Evolutionary conservation across 2,888 invertebrate genomes (phyloP).

Genomic region (Mythimna albipuncta): DNA sequence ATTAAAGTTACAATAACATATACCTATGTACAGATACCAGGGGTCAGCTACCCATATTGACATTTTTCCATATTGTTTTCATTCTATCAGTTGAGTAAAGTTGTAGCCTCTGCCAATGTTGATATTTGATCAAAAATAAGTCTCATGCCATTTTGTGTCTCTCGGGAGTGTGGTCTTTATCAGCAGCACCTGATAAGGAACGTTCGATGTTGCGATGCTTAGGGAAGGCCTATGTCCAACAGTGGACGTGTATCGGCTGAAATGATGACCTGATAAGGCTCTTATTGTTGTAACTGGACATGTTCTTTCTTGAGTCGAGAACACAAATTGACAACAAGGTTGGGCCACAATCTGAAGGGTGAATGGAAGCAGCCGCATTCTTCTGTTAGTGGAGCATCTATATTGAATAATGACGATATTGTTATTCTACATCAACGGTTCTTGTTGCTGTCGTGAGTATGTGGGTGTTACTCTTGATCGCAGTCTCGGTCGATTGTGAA

Average conservation of each 20-base stretch:
- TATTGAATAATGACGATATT: not conserved
- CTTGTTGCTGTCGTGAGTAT: constrained; percentile 61
- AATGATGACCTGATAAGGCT: not conserved
- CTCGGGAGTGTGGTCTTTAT: not conserved
- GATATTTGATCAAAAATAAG: not conserved
- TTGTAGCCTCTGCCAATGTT: not conserved
- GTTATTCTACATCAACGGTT: constrained; percentile 22
- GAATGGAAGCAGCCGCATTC: not conserved
- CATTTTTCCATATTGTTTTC: not conserved
- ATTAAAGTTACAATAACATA: not conserved
- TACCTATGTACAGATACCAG: not conserved
- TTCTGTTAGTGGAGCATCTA: no score
- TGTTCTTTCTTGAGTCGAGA: not conserved
- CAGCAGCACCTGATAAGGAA: not conserved
- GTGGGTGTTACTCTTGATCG: constrained; percentile 63
- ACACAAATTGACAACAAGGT: not conserved
- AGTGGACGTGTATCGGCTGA: no score
- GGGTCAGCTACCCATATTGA: not conserved
- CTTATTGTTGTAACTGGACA: not conserved
- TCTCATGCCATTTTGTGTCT: not conserved
- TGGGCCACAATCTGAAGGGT: not conserved
- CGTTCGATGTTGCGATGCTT: no score
- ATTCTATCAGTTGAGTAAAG: not conserved
- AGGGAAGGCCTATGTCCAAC: no score
- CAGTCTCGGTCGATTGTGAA: constrained; percentile 70